phyloP scores from a whole-genome alignment of 2,113 vertebrate species.

The Lepus americanus region DNA sequence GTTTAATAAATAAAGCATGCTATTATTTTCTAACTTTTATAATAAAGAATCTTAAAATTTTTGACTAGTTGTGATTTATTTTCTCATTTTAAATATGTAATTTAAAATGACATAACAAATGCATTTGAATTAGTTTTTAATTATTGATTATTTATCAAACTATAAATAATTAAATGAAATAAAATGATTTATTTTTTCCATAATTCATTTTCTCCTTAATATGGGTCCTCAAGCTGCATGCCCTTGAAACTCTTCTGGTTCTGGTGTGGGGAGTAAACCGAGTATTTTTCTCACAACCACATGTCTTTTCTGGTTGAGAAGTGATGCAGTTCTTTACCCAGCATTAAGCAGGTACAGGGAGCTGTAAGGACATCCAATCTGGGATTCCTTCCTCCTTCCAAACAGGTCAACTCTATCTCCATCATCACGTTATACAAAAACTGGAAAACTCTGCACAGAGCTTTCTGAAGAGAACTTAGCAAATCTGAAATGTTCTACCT shows the following conservation, averaged over 20 bases:
- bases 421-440: neutral
- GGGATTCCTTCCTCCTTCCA: neutral
- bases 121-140: too few relatives aligned
- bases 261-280: neutral
- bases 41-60: neutral
- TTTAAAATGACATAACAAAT: too few relatives aligned
- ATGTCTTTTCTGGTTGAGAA: neutral
- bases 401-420: neutral
- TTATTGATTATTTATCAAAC: too few relatives aligned
- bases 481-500: neutral
- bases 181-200: neutral
- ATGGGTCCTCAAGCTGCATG: neutral
- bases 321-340: neutral
- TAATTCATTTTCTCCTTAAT: neutral
- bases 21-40: neutral
- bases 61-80: neutral
- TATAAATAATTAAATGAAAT: too few relatives aligned
- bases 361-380: neutral
- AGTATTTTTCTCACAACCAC: neutral
- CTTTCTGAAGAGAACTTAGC: neutral
- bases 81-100: neutral
- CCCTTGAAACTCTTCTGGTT: neutral
- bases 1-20: neutral
- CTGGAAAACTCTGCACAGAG: neutral
- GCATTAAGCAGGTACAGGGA: neutral